Evolutionary conservation across 2,888 invertebrate species (phyloP).

Genomic region (Sarcophaga subvicina): DNA sequence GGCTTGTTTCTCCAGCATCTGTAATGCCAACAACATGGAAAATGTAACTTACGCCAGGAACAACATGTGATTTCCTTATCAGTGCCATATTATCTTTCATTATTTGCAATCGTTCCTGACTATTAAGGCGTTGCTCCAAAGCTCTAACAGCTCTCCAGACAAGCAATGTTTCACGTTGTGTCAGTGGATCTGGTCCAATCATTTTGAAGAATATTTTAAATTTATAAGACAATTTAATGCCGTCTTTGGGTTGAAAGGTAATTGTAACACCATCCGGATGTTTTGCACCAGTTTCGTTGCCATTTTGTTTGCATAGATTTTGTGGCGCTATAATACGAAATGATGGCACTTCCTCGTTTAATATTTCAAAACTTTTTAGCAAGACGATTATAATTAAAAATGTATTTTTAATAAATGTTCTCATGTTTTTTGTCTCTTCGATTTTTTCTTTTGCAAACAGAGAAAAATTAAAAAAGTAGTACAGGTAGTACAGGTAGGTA

Average conservation of each 20-base stretch:
- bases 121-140: conserved; percentile 72
- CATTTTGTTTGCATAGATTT: conserved; percentile 69
- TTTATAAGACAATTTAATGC: conserved; percentile 73
- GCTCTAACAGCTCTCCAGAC: conserved; percentile 73
- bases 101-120: conserved; percentile 70
- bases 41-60: conserved; percentile 72
- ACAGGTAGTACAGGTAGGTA: background rate
- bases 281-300: conserved; percentile 62
- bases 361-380: conserved; percentile 13
- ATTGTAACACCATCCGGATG: conserved; percentile 67
- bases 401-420: background rate
- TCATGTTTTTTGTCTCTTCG: conserved; percentile 20
- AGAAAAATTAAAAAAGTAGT: background rate
- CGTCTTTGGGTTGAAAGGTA: conserved; percentile 73
- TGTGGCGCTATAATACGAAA: conserved; percentile 72
- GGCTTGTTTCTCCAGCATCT: conserved; percentile 72
- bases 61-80: conserved; percentile 71
- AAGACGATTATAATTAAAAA: conserved; percentile 29
- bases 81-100: conserved; percentile 71
- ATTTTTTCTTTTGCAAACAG: background rate
- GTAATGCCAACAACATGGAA: conserved; percentile 73
- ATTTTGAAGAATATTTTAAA: conserved; percentile 73
- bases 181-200: conserved; percentile 60
- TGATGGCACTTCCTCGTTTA: conserved; percentile 67
- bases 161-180: conserved; percentile 72